Evolutionary conservation across 2,888 invertebrate species (phyloP), one percentile per base, ranked within the genome.

Genomic region (Lottia gigantea): DNA sequence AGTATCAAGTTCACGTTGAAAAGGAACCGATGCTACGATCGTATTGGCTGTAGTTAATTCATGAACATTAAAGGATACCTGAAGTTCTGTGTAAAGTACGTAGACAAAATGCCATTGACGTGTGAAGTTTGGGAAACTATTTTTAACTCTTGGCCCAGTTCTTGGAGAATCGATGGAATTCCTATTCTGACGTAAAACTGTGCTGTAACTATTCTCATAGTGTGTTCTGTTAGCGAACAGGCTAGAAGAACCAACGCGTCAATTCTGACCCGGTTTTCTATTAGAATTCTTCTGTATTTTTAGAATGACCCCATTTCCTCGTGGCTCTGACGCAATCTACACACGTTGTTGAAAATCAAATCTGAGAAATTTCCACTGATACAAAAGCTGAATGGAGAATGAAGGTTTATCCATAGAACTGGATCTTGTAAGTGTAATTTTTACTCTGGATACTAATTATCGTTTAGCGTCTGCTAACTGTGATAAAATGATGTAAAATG

Each of bases 31-130:
- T 1, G 40, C 40, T 40, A 40, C 40, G 7, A 19, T 55, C 55
- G 19, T 55, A 55, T 23, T 23, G 55, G 55, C 55, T 19, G 55
- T 19, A 55, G 55, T 55, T 23, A 23, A 55, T 55, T 19, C 55
- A 55, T 55, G 55, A 55, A 55, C 55, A 55, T 55, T 55, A 55
- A 55, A 55, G 55, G 55, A 55, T 23, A 55, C 40, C 40, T 40
- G 40, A 40, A 40, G 40, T 40, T 40, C 40, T 40, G 40, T 40
- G 40, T 40, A 11, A 40, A 8, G 7, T 40, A 40, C 40, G 40
- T 40, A 40, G 40, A 40, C 40, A 40, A 40, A 40, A 40, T 40
- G 40, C 40, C 40, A 40, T 11, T 40, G 40, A 40, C 40, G 40
- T 40, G 40, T 40, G 40, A 40, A 40, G 40, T 40, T 40, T 8